phyloP scores from a whole-genome alignment of 2,797 vertebrate species.

The Glyptemys insculpta region DNA sequence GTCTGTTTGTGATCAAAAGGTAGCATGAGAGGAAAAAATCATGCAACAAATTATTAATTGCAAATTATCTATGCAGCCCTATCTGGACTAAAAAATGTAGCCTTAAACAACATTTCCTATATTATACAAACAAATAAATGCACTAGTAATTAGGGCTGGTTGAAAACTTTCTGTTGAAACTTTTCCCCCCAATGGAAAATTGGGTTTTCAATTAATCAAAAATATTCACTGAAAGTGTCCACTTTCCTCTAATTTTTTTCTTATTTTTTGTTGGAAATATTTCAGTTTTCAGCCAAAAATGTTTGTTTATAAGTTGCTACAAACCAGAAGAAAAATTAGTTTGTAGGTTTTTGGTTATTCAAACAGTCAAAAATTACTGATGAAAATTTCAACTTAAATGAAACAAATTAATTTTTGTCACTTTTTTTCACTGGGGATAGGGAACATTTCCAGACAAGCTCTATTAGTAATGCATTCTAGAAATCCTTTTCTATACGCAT shows the following conservation, averaged over 20 bases:
- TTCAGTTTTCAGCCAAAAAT: not conserved
- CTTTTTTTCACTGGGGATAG: not conserved
- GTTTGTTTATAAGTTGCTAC: not conserved
- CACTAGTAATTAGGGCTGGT: too few species aligned
- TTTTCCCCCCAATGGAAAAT: too few species aligned
- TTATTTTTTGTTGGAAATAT: too few species aligned
- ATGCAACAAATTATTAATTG: not conserved
- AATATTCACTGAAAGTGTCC: too few species aligned
- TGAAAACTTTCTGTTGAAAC: too few species aligned
- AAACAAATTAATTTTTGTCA: not conserved
- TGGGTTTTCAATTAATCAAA: too few species aligned
- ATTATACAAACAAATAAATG: too few species aligned
- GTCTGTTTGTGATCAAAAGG: not conserved
- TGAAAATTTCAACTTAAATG: not conserved
- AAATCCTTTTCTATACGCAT: not conserved
- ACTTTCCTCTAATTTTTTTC: too few species aligned
- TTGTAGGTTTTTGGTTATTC: not conserved
- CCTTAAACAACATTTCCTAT: too few species aligned
- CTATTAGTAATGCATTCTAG: not conserved
- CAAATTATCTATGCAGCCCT: too few species aligned
- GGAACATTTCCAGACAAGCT: not conserved
- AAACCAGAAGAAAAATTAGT: not conserved
- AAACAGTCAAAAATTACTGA: not conserved
- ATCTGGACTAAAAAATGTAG: too few species aligned
- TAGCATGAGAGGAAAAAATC: too few species aligned